Evolutionary conservation across 2,888 invertebrate genomes (phyloP), one percentile per base, ranked within the genome.

Genomic region (Agonum fuliginosum): DNA sequence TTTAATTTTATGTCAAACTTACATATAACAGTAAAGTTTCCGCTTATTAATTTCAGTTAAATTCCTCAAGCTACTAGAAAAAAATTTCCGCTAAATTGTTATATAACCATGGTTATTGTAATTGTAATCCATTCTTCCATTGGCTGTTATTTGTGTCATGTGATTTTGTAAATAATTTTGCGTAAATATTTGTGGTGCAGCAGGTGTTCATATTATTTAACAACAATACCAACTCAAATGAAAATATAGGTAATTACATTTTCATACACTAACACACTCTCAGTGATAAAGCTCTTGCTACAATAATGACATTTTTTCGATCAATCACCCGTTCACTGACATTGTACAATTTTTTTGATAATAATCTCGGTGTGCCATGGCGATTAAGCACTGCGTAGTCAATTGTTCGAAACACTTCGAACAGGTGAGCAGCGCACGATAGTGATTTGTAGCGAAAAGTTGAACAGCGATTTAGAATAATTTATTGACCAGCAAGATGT

Each of bases 281-380:
- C 24, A 54, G 14, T 54, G 34, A 62, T 62, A 62, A 58, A 62
- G 19, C 17, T 17, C 19, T 3, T 1, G 0, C 4, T n/a, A 17
- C 17, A 62, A 34, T 62, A 62, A 62, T 62, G 62, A 34, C 34
- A 62, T 62, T 62, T 62, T 62, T 62, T 54, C 62, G 34, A 62
- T 62, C 34, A 62, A 62, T 62, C 62, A 62, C 1, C 17, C 62
- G 62, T 62, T 62, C 62, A 62, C 62, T 62, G 34, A 62, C 62
- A 62, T 62, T 34, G 62, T 19, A 62, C 5, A n/a, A 14, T 17
- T 62, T 62, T 62, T 62, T 62, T 62, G 34, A 62, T 62, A 30
- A 62, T 19, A 62, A 34, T 34, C 34, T 19, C 14, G 30, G 62
- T 34, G 30, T 17, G 62, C 34, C 34, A 62, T 62, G 19, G 30